These are phyloP conservation scores for Drosophila subsilvestris DNA, from an alignment of 2,888 invertebrate genomes.

Conservation along the genomic window DNA sequence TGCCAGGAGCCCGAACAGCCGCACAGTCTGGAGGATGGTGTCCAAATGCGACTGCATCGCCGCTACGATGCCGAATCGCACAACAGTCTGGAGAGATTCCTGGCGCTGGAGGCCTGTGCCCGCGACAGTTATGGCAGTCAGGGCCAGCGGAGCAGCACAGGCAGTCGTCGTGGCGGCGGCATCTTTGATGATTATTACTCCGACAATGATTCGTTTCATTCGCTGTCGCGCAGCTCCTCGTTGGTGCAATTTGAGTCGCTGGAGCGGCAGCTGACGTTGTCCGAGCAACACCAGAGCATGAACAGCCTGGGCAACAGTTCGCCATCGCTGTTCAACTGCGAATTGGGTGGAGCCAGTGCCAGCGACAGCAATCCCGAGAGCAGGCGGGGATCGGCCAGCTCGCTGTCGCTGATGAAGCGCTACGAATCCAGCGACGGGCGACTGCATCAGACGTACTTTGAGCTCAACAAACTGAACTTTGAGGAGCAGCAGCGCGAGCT, in stretches of 20 bases:
- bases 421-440: slow-evolving; percentile 82
- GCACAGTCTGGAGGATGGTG: slow-evolving; percentile 67
- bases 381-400: slow-evolving; percentile 79
- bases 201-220: slow-evolving; percentile 85
- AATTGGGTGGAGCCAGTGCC: slow-evolving; percentile 45
- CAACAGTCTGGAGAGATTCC: slow-evolving; percentile 76
- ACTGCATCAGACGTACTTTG: slow-evolving; percentile 83
- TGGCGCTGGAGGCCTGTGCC: slow-evolving; percentile 68
- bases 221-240: slow-evolving; percentile 91
- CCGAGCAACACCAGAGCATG: slow-evolving; percentile 84
- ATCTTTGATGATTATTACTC: slow-evolving; percentile 83
- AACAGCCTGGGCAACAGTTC: slow-evolving; percentile 83
- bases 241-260: slow-evolving; percentile 93
- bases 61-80: slow-evolving; percentile 65
- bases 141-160: slow-evolving; percentile 73
- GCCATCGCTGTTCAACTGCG: slow-evolving; percentile 82
- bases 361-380: slow-evolving; percentile 75
- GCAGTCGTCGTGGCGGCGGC: slow-evolving; percentile 69
- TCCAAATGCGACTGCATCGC: slow-evolving; percentile 65
- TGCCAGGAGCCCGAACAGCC: slow-evolving; percentile 83
- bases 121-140: slow-evolving; percentile 74
- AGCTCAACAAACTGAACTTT: slow-evolving; percentile 82
- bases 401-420: slow-evolving; percentile 79
- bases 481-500: slow-evolving; percentile 67
- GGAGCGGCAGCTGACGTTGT: slow-evolving; percentile 88